Percentiles rank a stretch among this genome's conserved stretches.
Evolutionary conservation across 2,797 vertebrate genomes (phyloP).

Genomic region (Semotilus atromaculatus): DNA sequence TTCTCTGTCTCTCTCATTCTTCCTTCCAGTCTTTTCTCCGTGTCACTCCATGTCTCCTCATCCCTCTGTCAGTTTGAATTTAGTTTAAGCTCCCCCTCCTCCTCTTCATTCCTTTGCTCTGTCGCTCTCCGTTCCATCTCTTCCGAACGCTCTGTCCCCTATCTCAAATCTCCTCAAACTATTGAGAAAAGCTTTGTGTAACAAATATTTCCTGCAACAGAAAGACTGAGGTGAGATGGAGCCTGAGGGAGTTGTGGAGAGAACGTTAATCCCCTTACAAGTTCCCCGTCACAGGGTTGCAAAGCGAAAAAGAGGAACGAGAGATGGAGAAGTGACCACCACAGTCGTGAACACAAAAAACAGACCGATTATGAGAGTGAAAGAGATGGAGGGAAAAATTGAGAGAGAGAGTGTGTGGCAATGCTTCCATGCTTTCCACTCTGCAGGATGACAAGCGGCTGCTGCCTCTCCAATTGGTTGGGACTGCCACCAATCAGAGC

Average conservation of each 20-base stretch:
- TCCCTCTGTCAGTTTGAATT: constrained; percentile 81
- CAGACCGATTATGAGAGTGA: constrained; percentile 48
- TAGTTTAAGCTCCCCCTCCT: constrained; percentile 74
- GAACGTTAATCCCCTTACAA: constrained; percentile 77
- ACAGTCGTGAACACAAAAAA: constrained; percentile 29
- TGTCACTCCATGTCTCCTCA: constrained; percentile 77
- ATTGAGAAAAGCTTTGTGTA: constrained; percentile 62
- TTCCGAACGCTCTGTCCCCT: background rate
- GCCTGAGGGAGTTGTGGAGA: constrained; percentile 56
- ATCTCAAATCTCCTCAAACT: constrained; percentile 62
- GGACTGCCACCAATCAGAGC: constrained; percentile 79
- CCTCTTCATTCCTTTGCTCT: constrained; percentile 75
- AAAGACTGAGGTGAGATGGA: constrained; percentile 62
- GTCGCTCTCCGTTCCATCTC: constrained; percentile 77
- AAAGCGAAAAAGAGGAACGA: constrained; percentile 56
- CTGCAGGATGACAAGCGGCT: constrained; percentile 82
- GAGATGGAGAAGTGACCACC: constrained; percentile 33
- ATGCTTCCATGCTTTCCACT: constrained; percentile 78
- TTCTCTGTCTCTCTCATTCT: constrained; percentile 52
- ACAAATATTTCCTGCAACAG: constrained; percentile 65
- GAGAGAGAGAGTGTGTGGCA: constrained; percentile 55
- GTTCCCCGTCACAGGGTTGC: constrained; percentile 68
- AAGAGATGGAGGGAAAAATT: constrained; percentile 51
- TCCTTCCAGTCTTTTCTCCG: constrained; percentile 66
- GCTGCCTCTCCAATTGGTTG: constrained; percentile 75